These are phyloP conservation scores for Hydropsyche betteni DNA, from an alignment of 2,888 invertebrate genomes.

Conservation along the genomic window DNA sequence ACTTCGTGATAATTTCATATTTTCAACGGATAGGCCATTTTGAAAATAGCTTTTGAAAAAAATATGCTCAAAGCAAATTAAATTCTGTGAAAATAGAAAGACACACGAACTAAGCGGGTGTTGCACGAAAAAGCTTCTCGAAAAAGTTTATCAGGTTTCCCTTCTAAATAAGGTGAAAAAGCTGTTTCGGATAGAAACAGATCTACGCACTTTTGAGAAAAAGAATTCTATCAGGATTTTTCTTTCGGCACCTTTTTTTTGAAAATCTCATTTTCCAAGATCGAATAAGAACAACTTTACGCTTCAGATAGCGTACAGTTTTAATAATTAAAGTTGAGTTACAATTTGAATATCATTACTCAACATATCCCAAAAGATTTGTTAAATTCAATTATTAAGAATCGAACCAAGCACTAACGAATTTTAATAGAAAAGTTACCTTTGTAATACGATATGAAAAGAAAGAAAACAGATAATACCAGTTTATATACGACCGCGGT, in stretches of 20 bases:
- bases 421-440: neutral
- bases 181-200: conserved; percentile 27
- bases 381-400: no score
- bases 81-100: neutral
- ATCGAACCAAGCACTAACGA: neutral
- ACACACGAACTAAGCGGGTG: conserved; percentile 6
- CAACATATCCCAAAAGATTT: no score
- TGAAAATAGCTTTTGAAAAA: no score
- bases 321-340: no score
- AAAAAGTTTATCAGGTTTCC: conserved; percentile 24
- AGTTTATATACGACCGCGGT: conserved; percentile 24
- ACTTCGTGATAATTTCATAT: no score
- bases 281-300: neutral
- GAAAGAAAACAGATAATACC: conserved; percentile 21
- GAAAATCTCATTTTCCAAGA: neutral
- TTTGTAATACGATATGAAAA: neutral
- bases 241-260: conserved; percentile 16
- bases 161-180: conserved; percentile 14
- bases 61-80: neutral
- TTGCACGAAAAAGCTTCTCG: conserved; percentile 7
- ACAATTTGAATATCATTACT: no score
- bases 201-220: conserved; percentile 23
- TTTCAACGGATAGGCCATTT: no score
- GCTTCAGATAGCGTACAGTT: neutral
- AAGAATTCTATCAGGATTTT: conserved; percentile 9